Base-by-base conservation (phyloP, 2,113 vertebrate species). In the Anhinga rufa region DNA sequence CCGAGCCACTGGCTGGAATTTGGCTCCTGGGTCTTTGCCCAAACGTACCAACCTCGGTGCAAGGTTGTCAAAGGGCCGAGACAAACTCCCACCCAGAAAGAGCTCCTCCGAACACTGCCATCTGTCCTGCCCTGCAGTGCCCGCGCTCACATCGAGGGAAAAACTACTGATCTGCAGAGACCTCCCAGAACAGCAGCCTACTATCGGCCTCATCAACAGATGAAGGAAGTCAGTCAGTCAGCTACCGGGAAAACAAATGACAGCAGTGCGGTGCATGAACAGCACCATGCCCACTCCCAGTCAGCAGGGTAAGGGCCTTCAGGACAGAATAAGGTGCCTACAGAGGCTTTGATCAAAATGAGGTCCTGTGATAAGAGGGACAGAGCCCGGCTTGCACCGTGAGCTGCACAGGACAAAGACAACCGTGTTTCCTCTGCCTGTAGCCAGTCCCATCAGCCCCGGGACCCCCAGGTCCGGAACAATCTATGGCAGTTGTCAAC, bases 371-470 rank as follows among this genome's bases (percentile, higher is more conserved):
- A 17, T 70, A 77, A 11, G 10, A 65, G 22, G 48, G 57, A 40
- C 58, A n/a, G 51, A 66, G 48, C 78, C 40, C 2, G 4, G 25
- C 21, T 57, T 7, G 36, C 40, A 24, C 40, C 7, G 1, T 4
- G 16, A 40, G 64, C 31, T 7, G 49, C 31, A 17, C 54, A 36
- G 54, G 25, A 60, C 38, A 19, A 18, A 26, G 38, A 26, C 36
- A 46, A 54, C 49, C 5, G 7, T 15, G 38, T 22, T 4, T 31
- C 65, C 48, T 51, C 79, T 13, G 36, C 55, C 69, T 16, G 8
- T 4, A 0, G 18, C 24, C 3, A 0, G 48, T 31, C 36, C 20
- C 34, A 16, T 8, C 55, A 9, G 25, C 79, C 26, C 70, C 3
- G 4, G 55, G 49, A 70, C 22, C 51, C 58, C 32, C 34, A 19